phyloP scores from a whole-genome alignment of 2,888 invertebrate genomes.

The Shargacucullia verbasci region DNA sequence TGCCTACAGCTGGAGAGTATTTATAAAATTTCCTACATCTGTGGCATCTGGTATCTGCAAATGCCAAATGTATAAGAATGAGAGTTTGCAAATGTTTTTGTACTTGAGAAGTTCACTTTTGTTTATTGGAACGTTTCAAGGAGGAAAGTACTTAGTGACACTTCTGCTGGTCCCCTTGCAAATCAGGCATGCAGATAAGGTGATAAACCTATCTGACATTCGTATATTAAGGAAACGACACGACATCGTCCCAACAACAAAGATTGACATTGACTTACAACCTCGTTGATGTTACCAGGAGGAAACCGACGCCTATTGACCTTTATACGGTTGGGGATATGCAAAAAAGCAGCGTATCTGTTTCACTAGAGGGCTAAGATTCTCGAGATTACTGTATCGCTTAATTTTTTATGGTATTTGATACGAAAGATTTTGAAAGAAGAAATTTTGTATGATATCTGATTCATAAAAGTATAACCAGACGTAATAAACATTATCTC shows the following conservation, averaged over 20 bases:
- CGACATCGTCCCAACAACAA: constrained; percentile 34
- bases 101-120: too few relatives aligned
- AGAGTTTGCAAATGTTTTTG: too few relatives aligned
- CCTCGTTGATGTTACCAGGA: constrained; percentile 45
- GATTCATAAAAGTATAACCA: too few relatives aligned
- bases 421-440: too few relatives aligned
- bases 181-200: neutral
- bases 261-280: constrained; percentile 44
- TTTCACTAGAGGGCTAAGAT: too few relatives aligned
- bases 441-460: too few relatives aligned
- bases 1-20: neutral
- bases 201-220: constrained; percentile 26
- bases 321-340: constrained; percentile 1
- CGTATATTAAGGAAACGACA: constrained; percentile 48
- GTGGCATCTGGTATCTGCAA: neutral
- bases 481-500: too few relatives aligned
- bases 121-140: too few relatives aligned
- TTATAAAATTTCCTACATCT: neutral
- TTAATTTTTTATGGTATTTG: too few relatives aligned
- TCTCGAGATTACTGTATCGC: too few relatives aligned
- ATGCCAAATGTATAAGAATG: neutral
- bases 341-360: neutral
- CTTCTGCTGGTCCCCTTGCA: neutral
- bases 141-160: too few relatives aligned
- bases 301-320: constrained; percentile 37